Base-by-base conservation (phyloP, 2,888 invertebrate genomes). In the Sylvicola cinctus region DNA sequence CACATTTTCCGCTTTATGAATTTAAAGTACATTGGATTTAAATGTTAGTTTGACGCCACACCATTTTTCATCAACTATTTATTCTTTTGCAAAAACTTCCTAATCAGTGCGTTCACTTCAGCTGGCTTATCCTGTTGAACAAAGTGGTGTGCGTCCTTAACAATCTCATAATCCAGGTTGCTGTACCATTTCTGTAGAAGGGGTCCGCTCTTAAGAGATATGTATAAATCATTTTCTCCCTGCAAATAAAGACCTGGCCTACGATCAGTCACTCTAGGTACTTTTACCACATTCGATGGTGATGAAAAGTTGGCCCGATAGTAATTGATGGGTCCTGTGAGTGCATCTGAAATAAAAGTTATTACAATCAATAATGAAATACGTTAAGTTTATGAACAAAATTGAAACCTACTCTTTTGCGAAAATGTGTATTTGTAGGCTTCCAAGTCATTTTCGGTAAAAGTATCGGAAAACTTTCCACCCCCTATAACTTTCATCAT, bases 391-490 rank as follows among this genome's bases (percentile, higher is more conserved):
- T 28, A 10, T 28, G 5, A 28, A 12, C n/a, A 10, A 16, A 16
- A 3, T 10, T n/a, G 58, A 56, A 48, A 68, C 69, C 55, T 46
- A 60, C n/a, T n/a, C n/a, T n/a, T 60, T 47, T 64, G 63, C 28
- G 63, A 55, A 43, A 64, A 69, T 49, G 63, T 63, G 44, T 64
- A 70, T 44, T 68, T 68, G 49, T 61, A 69, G 34, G 65, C 67
- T 45, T 68, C 66, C 2, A 68, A 44, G 35, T 68, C 67, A 31
- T 66, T 52, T 11, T 50, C 45, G 7, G 56, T 56, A 1, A 62
- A 49, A 11, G 37, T 36, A 12, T 40, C 39, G 6, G 38, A 36
- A 20, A 39, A 39, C 13, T 38, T 38, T 10, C 50, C 46, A 4
- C 49, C 44, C 33, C 57, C 43, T 52, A 65, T 54, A 3, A 42